phyloP scores from a whole-genome alignment of 2,797 vertebrate species.

The Pteropus rufus region DNA sequence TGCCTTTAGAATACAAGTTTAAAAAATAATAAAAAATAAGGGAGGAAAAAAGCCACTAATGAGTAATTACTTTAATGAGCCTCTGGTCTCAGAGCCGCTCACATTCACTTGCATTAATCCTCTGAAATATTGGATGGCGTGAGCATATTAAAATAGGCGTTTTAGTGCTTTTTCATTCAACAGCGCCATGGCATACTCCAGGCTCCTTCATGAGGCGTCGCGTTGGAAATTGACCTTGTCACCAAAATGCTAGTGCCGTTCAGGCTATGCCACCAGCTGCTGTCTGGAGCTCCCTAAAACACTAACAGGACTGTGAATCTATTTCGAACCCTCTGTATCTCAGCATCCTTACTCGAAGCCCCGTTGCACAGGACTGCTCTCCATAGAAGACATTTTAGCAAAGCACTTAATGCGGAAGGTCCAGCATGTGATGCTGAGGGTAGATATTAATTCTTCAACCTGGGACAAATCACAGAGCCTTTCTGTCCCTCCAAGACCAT shows the following conservation, averaged over 20 bases:
- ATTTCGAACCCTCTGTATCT: background rate
- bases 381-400: background rate
- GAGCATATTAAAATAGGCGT: conserved; percentile 49
- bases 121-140: conserved; percentile 29
- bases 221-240: background rate
- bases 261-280: background rate
- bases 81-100: conserved; percentile 39
- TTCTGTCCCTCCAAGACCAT: background rate
- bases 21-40: background rate
- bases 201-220: background rate
- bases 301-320: background rate
- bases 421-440: too few species aligned
- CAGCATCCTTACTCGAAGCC: background rate
- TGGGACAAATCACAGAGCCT: background rate
- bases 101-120: conserved; percentile 40
- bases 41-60: background rate
- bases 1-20: conserved; percentile 56
- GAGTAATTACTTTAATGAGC: conserved; percentile 74
- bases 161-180: conserved; percentile 13
- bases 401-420: background rate
- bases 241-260: background rate
- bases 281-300: background rate
- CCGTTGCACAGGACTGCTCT: background rate
- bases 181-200: background rate
- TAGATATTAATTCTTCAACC: background rate